Evolutionary conservation across 2,113 vertebrate species (phyloP), one percentile per base, ranked within the genome.

Genomic region (Climacteris rufus): DNA sequence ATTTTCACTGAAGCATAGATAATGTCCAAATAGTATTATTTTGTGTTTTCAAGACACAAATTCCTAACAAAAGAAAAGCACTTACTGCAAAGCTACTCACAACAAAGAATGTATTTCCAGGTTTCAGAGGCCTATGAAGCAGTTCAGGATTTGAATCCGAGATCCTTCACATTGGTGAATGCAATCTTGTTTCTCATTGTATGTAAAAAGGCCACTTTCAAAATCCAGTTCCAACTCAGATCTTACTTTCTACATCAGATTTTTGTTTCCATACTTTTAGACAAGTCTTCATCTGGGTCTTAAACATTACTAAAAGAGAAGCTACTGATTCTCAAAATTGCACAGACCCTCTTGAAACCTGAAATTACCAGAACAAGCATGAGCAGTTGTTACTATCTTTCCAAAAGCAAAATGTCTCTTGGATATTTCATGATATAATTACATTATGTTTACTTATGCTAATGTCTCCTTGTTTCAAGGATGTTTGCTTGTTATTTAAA

Each of bases 221-320:
- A 83, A 92, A 89, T 63, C 11, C 21, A 33, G 4, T 56, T 83
- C 28, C 45, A 80, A 5, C 10, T 69, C 44, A 45, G 19, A 27
- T 60, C 21, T 74, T 35, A 44, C 24, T 87, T 91, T 81, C 42
- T 59, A 57, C 7, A 28, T 14, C n/a, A 52, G 42, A n/a, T 33
- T 47, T 83, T 77, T 74, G 12, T 53, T 78, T 81, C 75, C 30
- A 33, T 39, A 59, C 19, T 63, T 87, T 87, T 42, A 50, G 23
- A 45, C 39, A 1, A 23, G 49, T 15, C 4, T 70, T 33, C 6
- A 9, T 0, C 0, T 19, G 13, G 5, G 17, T 35, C 59, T 77
- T 83, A 74, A 56, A 44, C 17, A 69, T n/a, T 57, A 14, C 16
- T 53, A 40, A 59, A 77, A 81, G 50, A 30, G 3, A 93, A 64